These are phyloP conservation scores for Autographa pulchrina DNA, from an alignment of 2,888 invertebrate genomes.

Conservation along the genomic window DNA sequence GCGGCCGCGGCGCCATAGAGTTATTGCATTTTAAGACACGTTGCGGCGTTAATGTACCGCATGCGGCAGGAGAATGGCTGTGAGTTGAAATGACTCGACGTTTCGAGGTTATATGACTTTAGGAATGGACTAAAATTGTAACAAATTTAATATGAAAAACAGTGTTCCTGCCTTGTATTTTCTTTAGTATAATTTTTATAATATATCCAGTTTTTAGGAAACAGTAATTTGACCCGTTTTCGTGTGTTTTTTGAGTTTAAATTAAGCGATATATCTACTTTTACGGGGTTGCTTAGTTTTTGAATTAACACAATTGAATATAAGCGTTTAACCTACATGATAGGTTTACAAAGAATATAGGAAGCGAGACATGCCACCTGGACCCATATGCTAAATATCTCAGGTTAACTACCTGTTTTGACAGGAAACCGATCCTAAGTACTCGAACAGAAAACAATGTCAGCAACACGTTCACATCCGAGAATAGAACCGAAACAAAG, in stretches of 20 bases:
- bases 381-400: neutral
- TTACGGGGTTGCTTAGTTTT: too few species aligned
- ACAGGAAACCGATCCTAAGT: neutral
- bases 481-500: neutral
- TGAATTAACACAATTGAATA: too few species aligned
- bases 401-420: neutral
- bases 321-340: too few species aligned
- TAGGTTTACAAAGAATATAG: too few species aligned
- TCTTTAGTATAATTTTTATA: too few species aligned
- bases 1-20: neutral
- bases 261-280: too few species aligned
- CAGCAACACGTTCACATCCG: neutral
- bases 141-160: neutral
- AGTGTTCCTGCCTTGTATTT: too few species aligned
- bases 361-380: neutral
- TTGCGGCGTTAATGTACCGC: neutral
- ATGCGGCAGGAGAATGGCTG: neutral
- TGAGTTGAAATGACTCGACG: neutral
- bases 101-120: neutral
- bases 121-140: neutral
- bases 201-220: too few species aligned
- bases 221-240: too few species aligned
- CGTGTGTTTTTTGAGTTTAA: too few species aligned
- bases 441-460: neutral
- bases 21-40: constrained; percentile 2